Conservation (phyloP, 2,797 vertebrate genomes). For the Meda fulgida region DNA sequence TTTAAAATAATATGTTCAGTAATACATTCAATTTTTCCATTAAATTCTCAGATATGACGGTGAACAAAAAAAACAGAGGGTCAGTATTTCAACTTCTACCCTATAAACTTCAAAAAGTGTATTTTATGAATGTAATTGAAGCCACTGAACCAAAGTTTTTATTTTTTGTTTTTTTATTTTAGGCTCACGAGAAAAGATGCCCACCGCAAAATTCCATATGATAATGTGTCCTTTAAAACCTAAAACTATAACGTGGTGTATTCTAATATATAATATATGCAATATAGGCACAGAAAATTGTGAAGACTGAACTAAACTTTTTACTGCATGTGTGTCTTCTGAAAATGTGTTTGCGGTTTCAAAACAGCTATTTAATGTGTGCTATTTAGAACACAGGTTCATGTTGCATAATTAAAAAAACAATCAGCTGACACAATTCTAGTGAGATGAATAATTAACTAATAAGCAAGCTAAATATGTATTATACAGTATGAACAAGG, state of each 20-base stretch:
- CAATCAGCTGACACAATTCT: neutral
- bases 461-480: neutral
- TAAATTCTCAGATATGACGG: neutral
- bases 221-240: neutral
- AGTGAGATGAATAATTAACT: neutral
- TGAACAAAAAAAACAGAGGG: constrained; percentile 9
- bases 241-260: neutral
- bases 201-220: neutral
- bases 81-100: neutral
- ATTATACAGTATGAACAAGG: neutral
- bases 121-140: neutral
- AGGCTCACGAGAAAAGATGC: constrained; percentile 31
- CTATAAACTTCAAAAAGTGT: neutral
- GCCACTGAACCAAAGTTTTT: neutral
- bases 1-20: neutral
- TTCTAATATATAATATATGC: neutral
- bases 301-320: too few relatives aligned
- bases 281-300: neutral
- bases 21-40: neutral
- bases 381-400: neutral
- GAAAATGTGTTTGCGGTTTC: neutral
- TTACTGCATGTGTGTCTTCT: neutral
- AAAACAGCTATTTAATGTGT: neutral
- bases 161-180: neutral
- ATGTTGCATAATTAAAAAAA: too few relatives aligned